Conservation (phyloP, 53 echinoderm and acorn worm species). For the Zoroaster sp. region DNA sequence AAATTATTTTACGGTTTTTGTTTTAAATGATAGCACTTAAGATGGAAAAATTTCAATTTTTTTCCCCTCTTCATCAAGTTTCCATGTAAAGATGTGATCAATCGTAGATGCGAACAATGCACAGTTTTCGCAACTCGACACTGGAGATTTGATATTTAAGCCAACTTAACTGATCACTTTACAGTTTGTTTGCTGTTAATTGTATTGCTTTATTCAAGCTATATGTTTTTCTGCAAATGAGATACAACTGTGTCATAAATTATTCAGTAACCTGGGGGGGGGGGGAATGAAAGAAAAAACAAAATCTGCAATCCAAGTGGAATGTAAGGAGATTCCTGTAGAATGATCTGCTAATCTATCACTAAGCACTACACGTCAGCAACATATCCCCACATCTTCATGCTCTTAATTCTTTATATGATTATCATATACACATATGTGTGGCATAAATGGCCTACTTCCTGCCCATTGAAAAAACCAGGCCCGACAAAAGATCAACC, state of each 20-base stretch:
- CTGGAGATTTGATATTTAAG: too few species aligned
- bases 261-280: not conserved
- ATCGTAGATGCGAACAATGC: too few species aligned
- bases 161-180: too few species aligned
- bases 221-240: not conserved
- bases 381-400: conserved; percentile 27
- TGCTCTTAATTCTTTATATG: conserved; percentile 38
- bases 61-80: too few species aligned
- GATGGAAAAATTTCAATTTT: too few species aligned
- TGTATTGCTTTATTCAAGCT: not conserved
- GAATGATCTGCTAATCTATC: conserved; percentile 41
- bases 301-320: not conserved
- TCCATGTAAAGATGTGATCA: too few species aligned
- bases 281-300: not conserved
- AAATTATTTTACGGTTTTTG: too few species aligned
- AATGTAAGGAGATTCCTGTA: not conserved
- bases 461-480: conserved; percentile 35
- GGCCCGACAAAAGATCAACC: conserved; percentile 41
- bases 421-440: conserved; percentile 52
- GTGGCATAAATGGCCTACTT: conserved; percentile 54
- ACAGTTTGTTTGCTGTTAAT: too few species aligned
- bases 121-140: too few species aligned
- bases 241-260: not conserved
- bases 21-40: too few species aligned
- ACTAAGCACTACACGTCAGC: conserved; percentile 14